Evolutionary conservation across 2,113 vertebrate genomes (phyloP).

Genomic region (Dipodomys merriami): DNA sequence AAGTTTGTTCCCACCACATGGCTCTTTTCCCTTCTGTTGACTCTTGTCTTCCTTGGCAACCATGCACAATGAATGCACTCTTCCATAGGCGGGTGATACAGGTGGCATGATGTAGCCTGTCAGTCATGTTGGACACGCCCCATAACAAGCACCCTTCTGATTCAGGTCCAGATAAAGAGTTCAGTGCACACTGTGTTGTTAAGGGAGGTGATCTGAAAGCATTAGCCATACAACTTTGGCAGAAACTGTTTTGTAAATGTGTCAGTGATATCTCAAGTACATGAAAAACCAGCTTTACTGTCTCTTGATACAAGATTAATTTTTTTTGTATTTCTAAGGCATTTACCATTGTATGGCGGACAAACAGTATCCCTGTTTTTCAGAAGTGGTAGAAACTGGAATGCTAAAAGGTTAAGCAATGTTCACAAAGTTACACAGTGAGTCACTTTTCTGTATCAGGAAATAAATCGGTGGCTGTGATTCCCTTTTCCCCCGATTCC

Average conservation of each 20-base stretch:
- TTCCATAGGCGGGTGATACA: not conserved
- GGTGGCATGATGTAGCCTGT: constrained; percentile 3
- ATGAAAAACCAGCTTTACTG: constrained; percentile 76
- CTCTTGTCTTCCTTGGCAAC: constrained; percentile 74
- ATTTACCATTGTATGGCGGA: constrained; percentile 67
- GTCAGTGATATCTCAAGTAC: constrained; percentile 74
- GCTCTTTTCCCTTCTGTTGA: constrained; percentile 67
- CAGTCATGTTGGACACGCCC: constrained; percentile 67
- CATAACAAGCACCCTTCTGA: constrained; percentile 56
- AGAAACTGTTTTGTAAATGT: constrained; percentile 77
- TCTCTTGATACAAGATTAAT: constrained; percentile 69
- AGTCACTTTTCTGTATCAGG: constrained; percentile 79
- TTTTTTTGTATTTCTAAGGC: constrained; percentile 50
- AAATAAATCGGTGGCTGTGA: constrained; percentile 59
- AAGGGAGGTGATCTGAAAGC: constrained; percentile 76
- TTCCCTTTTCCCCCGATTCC: constrained; percentile 67
- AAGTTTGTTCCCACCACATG: constrained; percentile 36
- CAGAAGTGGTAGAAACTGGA: constrained; percentile 67
- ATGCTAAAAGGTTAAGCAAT: constrained; percentile 73
- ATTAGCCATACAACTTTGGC: constrained; percentile 42
- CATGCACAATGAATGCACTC: constrained; percentile 35
- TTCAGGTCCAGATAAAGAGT: constrained; percentile 73
- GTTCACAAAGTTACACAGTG: constrained; percentile 62
- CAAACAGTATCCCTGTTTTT: constrained; percentile 75
- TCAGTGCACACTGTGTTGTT: constrained; percentile 70